Evolutionary conservation across 2,888 invertebrate genomes (phyloP), one percentile per base, ranked within the genome.

Genomic region (Parnassius orleans): DNA sequence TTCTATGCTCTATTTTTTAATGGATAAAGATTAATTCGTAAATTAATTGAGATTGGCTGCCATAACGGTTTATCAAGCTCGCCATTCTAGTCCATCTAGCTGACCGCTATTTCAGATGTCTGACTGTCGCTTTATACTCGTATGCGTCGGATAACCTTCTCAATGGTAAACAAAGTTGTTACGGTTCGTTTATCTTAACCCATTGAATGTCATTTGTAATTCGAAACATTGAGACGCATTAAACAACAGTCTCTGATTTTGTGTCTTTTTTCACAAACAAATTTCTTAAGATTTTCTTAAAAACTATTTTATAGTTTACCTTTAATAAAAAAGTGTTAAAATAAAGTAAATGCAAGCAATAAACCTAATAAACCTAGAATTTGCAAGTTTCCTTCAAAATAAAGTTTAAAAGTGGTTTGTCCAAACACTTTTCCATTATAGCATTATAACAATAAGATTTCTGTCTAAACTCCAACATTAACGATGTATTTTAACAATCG

Each of bases 31-130:
- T 74, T 73, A 76, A 73, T 71, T 72, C 66, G 69, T 71, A 60
- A 65, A 81, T 84, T 88, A 87, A 86, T 88, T 87, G 80, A 75
- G 78, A 77, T 77, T 77, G 79, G 81, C 81, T 78, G 78, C 69
- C 73, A 72, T 88, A 90, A 89, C 90, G 87, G 90, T 82, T 67
- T 75, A 77, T 77, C 70, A 72, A 79, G 81, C 81, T 84, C 83
- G 84, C 83, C 78, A 83, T 85, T 86, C 89, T 84, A 83, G 87
- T 86, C 86, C 83, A 81, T 77, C 80, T 77, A 65, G 73, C 75
- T 78, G 82, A 86, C 88, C 88, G 89, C 81, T 89, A 87, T 73
- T 75, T 76, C 74, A 76, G 75, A 69, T 73, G 61, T 66, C 65
- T 58, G 56, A 53, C 53, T 46, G 47, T 42, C n/a, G 44, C 43